Evolutionary conservation across 2,888 invertebrate genomes (phyloP).

Genomic region (Eueremaeus valkanovi): DNA sequence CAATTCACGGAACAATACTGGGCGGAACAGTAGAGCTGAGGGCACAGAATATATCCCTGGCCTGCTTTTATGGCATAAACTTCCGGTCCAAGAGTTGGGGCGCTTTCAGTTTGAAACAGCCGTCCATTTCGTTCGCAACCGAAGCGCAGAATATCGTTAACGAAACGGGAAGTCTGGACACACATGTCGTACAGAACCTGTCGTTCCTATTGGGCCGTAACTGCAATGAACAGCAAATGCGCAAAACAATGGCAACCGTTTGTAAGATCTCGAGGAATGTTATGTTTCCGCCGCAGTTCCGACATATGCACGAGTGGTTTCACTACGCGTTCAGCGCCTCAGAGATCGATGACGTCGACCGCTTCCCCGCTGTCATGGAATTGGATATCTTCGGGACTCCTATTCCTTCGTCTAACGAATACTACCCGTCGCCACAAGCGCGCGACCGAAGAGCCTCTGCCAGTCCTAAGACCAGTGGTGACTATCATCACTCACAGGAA

Average conservation of each 20-base stretch:
- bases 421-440: conserved; percentile 50
- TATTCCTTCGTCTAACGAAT: conserved; percentile 50
- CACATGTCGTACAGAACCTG: conserved; percentile 78
- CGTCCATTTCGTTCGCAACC: conserved; percentile 84
- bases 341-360: conserved; percentile 69
- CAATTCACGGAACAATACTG: conserved; percentile 69
- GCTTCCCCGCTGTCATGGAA: conserved; percentile 42
- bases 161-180: conserved; percentile 46
- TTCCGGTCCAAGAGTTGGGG: conserved; percentile 96
- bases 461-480: conserved; percentile 61
- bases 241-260: conserved; percentile 80
- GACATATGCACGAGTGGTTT: conserved; percentile 92
- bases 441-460: conserved; percentile 42
- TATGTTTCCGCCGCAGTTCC: conserved; percentile 91
- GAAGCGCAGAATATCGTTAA: conserved; percentile 72
- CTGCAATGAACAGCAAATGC: conserved; percentile 37
- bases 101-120: conserved; percentile 85
- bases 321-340: conserved; percentile 91
- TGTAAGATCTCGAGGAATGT: conserved; percentile 85
- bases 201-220: conserved; percentile 79
- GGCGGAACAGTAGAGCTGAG: conserved; percentile 69
- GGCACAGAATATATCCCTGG: conserved; percentile 79
- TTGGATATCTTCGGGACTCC: conserved; percentile 60
- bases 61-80: conserved; percentile 96
- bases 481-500: conserved; percentile 79